Conservation (phyloP, 1,140 invertebrate species). For the Streblospio benedicti region DNA sequence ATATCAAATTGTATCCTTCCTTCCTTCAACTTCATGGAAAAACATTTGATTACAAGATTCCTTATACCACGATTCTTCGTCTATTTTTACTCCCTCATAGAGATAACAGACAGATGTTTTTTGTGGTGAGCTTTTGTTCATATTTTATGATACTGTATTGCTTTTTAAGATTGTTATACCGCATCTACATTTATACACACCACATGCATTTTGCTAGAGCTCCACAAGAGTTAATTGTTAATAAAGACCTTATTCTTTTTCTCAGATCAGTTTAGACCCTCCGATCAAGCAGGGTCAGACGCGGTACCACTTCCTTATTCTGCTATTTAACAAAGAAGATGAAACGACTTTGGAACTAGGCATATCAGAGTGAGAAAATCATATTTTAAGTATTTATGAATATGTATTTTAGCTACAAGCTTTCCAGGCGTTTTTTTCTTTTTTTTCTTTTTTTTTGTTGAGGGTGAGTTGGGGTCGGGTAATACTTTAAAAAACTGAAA, state of each 20-base stretch:
- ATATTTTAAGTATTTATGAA: neutral
- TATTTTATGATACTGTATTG: neutral
- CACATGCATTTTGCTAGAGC: constrained; percentile 8
- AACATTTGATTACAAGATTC: constrained; percentile 99
- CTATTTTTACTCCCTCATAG: constrained; percentile 94
- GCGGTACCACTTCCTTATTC: constrained; percentile 78
- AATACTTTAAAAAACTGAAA: no score
- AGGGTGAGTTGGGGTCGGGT: neutral
- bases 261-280: constrained; percentile 81
- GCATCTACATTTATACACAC: neutral
- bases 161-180: neutral
- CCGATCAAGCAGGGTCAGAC: constrained; percentile 99
- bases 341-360: constrained; percentile 87
- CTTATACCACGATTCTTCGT: constrained; percentile 86
- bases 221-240: neutral
- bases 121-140: constrained; percentile 63
- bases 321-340: constrained; percentile 83
- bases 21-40: constrained; percentile 99
- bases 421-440: constrained; percentile 1
- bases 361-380: constrained; percentile 65
- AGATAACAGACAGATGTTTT: constrained; percentile 95
- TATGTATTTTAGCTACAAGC: no score
- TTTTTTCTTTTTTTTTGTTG: no score
- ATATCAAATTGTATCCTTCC: constrained; percentile 94
- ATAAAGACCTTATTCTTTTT: constrained; percentile 17